These are phyloP conservation scores for Natator depressus DNA, from an alignment of 2,113 vertebrate species.

Conservation along the genomic window DNA sequence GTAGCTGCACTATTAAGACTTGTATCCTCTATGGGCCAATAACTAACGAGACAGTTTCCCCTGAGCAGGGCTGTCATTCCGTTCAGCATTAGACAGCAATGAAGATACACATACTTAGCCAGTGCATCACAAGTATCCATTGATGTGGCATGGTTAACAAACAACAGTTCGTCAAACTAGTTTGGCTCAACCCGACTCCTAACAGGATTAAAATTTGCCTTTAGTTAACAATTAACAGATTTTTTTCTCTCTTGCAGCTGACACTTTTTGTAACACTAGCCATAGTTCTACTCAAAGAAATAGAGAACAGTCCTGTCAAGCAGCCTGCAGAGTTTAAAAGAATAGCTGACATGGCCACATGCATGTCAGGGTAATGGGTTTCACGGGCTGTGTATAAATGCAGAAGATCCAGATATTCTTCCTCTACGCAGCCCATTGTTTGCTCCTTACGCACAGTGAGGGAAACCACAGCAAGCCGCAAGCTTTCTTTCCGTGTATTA, in stretches of 20 bases:
- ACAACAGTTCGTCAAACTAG: neutral
- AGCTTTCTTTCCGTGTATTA: neutral
- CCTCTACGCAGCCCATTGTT: neutral
- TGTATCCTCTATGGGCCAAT: neutral
- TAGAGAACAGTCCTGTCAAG: rapidly evolving
- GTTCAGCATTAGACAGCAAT: neutral
- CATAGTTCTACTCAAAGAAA: neutral
- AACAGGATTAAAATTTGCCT: neutral
- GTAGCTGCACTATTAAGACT: neutral
- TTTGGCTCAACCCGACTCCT: neutral
- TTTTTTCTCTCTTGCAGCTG: neutral
- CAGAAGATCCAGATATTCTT: neutral
- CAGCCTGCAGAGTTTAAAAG: neutral
- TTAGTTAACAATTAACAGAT: neutral
- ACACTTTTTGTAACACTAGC: neutral
- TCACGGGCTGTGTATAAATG: neutral
- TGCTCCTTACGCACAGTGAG: neutral
- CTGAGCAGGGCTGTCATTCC: neutral
- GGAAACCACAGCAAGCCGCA: neutral
- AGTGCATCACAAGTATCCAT: neutral
- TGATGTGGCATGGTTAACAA: neutral
- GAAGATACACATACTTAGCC: neutral
- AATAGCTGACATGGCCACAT: neutral
- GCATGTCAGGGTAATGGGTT: rapidly evolving
- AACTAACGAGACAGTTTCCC: neutral